A percentile compares a stretch with the other conserved stretches of the same genome.
These are phyloP conservation scores for Ptychadena robeensis DNA, from an alignment of 2,797 vertebrate genomes.

Conservation along the genomic window DNA sequence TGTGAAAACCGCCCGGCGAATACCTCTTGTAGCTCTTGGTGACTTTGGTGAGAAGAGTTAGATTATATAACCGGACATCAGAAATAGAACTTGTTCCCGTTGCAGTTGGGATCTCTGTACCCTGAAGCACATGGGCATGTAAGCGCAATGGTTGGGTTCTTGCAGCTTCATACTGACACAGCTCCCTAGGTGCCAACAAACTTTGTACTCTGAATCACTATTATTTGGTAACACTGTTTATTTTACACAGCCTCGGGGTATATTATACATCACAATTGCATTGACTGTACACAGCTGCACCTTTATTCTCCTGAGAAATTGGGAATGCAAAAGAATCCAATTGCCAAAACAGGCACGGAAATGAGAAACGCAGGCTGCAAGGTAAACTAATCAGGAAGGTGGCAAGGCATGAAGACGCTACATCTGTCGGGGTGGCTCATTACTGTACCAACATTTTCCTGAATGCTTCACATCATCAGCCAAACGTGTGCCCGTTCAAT, in stretches of 20 bases:
- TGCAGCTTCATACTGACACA: not conserved
- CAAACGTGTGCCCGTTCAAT: too few species aligned
- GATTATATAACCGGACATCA: not conserved
- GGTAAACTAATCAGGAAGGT: not conserved
- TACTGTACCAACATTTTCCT: not conserved
- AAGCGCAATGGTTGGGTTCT: not conserved
- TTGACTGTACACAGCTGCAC: not conserved
- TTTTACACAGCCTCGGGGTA: slow-evolving; percentile 30
- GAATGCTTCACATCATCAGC: not conserved
- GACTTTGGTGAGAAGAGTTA: not conserved
- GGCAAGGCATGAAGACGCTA: not conserved
- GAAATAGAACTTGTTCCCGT: not conserved
- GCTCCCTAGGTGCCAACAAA: slow-evolving; percentile 9
- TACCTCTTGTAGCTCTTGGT: not conserved
- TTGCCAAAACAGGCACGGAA: not conserved
- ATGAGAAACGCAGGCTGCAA: not conserved
- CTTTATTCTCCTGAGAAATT: not conserved
- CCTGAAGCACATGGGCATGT: not conserved
- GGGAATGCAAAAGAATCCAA: not conserved
- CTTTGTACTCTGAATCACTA: slow-evolving; percentile 9
- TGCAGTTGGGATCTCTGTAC: not conserved
- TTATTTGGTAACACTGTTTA: slow-evolving; percentile 16
- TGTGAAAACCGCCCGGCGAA: too few species aligned
- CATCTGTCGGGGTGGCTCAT: not conserved
- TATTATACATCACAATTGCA: not conserved